Evolutionary conservation across 1,140 invertebrate genomes (phyloP), one percentile per base, ranked within the genome.

Genomic region (Cyclargus thomasi): DNA sequence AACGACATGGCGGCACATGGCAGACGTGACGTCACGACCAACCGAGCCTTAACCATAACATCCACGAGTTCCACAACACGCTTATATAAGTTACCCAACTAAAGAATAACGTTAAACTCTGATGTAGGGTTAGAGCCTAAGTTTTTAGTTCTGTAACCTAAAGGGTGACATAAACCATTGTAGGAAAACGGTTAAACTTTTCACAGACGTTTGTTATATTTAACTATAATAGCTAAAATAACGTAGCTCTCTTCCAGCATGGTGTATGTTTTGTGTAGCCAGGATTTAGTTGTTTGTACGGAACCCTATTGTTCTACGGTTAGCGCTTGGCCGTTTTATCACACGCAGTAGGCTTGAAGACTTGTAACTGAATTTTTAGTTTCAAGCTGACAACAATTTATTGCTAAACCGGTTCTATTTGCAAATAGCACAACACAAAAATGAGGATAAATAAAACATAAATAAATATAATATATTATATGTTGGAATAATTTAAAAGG

Each of bases 1-100:
- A 78, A 73, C 74, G 78, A 81, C 77, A 83, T 79, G 80, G 79
- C 80, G 71, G 74, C 73, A 69, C 73, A 68, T 72, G 74, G 73
- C 72, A 76, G 79, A 75, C 76, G 76, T 88, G 84, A 86, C 85
- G 86, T 88, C 80, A 88, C 77, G 70, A 82, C 74, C 77, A 74
- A 78, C 77, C 78, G 79, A 82, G 82, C 79, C 86, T 80, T 88
- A 23, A 57, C 65, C 53, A 66, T 66, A 66, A 66, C 55, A 75
- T 77, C 72, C 39, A 47, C 39, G 14, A 11, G 39, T 47, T 47
- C 1, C 14, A 47, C 39, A 47, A 47, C 39, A 47, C 39, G 39
- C 39, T 2, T 29, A 29, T 29, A 29, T 23, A 29, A 5, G 23
- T 29, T 29, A 29, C 23, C 29, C 29, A 29, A 8, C 29, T 29